A percentile compares a stretch with the other conserved stretches of the same genome.
phyloP scores from a whole-genome alignment of 2,888 invertebrate species.

The Cotesia congregata region DNA sequence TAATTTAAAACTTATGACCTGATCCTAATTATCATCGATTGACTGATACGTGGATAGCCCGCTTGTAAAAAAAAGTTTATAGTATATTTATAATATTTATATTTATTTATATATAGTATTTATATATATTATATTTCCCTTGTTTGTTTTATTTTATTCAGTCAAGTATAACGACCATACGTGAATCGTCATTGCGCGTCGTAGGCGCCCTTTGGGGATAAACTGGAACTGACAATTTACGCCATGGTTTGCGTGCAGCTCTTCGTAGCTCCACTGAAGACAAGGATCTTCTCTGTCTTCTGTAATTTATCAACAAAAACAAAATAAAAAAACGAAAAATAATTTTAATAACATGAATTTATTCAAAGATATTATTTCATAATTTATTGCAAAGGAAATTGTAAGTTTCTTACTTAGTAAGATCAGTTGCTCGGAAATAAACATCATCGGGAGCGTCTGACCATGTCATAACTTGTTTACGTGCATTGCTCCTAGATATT shows the following conservation, averaged over 20 bases:
- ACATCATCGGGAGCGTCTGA: constrained; percentile 98
- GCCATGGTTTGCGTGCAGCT: constrained; percentile 89
- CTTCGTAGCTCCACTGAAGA: constrained; percentile 84
- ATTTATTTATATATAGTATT: not conserved
- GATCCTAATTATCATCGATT: constrained; percentile 41
- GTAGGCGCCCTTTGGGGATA: constrained; percentile 60
- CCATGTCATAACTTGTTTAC: constrained; percentile 96
- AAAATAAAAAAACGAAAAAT: not conserved
- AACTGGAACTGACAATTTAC: constrained; percentile 71
- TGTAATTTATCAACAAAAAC: constrained; percentile 65
- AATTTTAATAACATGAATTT: not conserved
- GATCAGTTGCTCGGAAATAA: constrained; percentile 92
- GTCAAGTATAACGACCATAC: constrained; percentile 70
- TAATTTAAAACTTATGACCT: not conserved
- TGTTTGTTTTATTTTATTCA: constrained; percentile 58
- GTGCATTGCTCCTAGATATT: constrained; percentile 81
- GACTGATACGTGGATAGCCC: constrained; percentile 14
- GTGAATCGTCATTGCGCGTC: constrained; percentile 62
- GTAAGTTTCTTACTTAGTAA: constrained; percentile 83
- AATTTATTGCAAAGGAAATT: not conserved
- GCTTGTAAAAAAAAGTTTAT: constrained; percentile 14
- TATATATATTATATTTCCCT: constrained; percentile 24
- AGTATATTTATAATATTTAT: constrained; percentile 1
- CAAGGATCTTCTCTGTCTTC: constrained; percentile 87
- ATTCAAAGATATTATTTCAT: not conserved